Evolutionary conservation across 2,888 invertebrate genomes (phyloP).

Genomic region (Orthosia incerta): DNA sequence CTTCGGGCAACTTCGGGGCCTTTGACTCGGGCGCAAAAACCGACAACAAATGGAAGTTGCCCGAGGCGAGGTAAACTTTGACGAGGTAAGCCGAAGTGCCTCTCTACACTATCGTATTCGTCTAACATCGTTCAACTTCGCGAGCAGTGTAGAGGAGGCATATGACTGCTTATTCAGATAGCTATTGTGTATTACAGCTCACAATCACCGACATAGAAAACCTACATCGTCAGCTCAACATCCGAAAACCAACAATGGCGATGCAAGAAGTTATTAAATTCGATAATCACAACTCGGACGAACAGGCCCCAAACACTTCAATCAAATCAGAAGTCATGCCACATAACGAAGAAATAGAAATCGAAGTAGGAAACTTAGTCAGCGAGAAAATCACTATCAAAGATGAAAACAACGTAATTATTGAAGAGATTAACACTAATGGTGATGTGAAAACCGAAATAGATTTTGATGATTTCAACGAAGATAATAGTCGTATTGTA

Average conservation of each 20-base stretch:
- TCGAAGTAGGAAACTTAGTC: slow-evolving; percentile 7
- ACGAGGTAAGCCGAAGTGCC: no score
- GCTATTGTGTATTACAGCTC: slow-evolving; percentile 25
- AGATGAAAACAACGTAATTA: slow-evolving; percentile 58
- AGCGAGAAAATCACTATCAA: slow-evolving; percentile 3
- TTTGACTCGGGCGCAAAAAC: no score
- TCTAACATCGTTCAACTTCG: no score
- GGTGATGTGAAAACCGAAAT: slow-evolving; percentile 36
- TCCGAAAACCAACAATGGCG: slow-evolving; percentile 68
- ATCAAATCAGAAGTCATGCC: slow-evolving; percentile 52
- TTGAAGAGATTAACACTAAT: slow-evolving; percentile 20
- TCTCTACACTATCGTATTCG: no score
- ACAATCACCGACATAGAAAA: slow-evolving; percentile 26
- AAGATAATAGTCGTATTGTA: neutral
- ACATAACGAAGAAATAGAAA: slow-evolving; percentile 27
- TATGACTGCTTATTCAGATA: no score
- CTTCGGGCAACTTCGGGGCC: no score
- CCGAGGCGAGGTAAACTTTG: no score
- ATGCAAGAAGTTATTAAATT: slow-evolving; percentile 51
- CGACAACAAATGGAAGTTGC: no score
- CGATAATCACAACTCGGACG: slow-evolving; percentile 14
- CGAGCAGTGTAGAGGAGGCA: no score
- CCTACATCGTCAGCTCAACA: neutral
- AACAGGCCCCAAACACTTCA: slow-evolving; percentile 61
- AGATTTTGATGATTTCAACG: slow-evolving; percentile 65